Percentiles rank a stretch among this genome's conserved stretches.
phyloP scores from a whole-genome alignment of 2,888 invertebrate genomes.

The Drosophila acutilabella region DNA sequence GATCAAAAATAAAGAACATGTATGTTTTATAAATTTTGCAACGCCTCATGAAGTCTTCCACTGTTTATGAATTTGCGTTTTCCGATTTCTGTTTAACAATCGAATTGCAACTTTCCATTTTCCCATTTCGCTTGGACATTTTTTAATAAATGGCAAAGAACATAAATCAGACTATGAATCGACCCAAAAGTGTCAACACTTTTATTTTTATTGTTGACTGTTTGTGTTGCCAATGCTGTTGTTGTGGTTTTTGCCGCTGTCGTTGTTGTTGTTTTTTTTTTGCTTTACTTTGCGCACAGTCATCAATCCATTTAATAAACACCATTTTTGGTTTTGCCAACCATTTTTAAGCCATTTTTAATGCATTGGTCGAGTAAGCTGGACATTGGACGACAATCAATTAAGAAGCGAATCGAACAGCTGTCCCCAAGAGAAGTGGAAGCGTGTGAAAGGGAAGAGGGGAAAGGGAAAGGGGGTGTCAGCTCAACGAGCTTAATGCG shows the following conservation, averaged over 20 bases:
- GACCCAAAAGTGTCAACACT: slow-evolving; percentile 44
- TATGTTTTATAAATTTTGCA: too few relatives aligned
- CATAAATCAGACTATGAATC: slow-evolving; percentile 64
- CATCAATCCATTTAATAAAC: slow-evolving; percentile 82
- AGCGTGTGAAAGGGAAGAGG: too few relatives aligned
- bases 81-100: slow-evolving; percentile 34
- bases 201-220: slow-evolving; percentile 23
- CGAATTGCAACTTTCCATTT: slow-evolving; percentile 36
- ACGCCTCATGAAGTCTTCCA: too few relatives aligned
- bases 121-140: slow-evolving; percentile 26
- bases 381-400: slow-evolving; percentile 51
- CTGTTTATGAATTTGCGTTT: neutral
- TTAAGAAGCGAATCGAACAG: slow-evolving; percentile 74
- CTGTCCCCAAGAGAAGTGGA: slow-evolving; percentile 35
- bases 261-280: slow-evolving; percentile 8
- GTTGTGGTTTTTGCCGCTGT: slow-evolving; percentile 18
- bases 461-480: slow-evolving; percentile 27
- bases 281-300: slow-evolving; percentile 33
- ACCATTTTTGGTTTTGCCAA: slow-evolving; percentile 83
- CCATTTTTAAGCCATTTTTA: slow-evolving; percentile 78
- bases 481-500: slow-evolving; percentile 73
- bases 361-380: slow-evolving; percentile 52
- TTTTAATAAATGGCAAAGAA: slow-evolving; percentile 70
- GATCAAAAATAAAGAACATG: too few relatives aligned
- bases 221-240: slow-evolving; percentile 19